A percentile compares a stretch with the other conserved stretches of the same genome.
Conservation (phyloP, 2,888 invertebrate species). For the Norana najaformis region DNA sequence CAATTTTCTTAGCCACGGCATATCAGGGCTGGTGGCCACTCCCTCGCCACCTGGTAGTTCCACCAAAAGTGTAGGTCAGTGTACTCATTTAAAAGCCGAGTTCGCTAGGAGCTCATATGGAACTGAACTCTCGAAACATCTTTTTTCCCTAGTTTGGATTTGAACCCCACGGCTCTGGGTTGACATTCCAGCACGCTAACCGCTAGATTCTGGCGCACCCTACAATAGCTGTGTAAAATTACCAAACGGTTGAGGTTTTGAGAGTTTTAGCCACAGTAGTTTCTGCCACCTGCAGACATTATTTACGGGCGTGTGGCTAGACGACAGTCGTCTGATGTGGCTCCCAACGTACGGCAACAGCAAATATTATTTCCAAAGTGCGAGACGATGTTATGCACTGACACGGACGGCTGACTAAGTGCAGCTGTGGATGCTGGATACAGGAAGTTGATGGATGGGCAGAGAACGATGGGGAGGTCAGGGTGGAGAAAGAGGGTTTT, state of each 20-base stretch:
- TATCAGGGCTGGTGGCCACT: no score
- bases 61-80: no score
- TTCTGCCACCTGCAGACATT: background rate
- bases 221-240: background rate
- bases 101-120: no score
- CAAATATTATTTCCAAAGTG: conserved; percentile 13
- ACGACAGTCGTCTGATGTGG: background rate
- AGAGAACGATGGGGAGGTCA: background rate
- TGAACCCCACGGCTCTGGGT: no score
- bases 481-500: background rate
- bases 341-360: background rate
- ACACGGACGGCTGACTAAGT: background rate
- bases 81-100: no score
- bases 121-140: no score
- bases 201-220: background rate
- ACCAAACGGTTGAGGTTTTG: background rate
- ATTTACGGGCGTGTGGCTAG: background rate
- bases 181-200: background rate
- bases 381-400: background rate
- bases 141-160: no score
- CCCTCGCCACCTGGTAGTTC: no score
- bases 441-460: no score
- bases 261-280: background rate
- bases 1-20: no score
- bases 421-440: background rate